Evolutionary conservation across 2,113 vertebrate genomes (phyloP).

Genomic region (Stigmatopora nigra): DNA sequence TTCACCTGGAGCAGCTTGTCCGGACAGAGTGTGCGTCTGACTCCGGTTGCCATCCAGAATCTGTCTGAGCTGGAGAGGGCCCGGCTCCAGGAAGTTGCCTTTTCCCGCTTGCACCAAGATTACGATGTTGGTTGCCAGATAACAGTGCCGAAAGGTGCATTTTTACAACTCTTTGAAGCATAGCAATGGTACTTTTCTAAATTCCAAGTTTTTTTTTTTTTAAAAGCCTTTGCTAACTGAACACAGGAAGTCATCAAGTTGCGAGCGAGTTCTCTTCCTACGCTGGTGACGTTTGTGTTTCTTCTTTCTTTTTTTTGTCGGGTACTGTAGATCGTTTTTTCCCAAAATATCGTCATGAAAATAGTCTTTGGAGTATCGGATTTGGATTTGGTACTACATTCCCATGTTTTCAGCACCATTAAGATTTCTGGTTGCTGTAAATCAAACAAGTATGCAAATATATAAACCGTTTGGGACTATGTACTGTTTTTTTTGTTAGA

Average conservation of each 20-base stretch:
- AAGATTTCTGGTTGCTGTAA: too few relatives aligned
- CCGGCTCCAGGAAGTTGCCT: slow-evolving; percentile 88
- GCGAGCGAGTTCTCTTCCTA: too few relatives aligned
- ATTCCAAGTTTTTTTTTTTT: not conserved
- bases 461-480: too few relatives aligned
- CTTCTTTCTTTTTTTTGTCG: too few relatives aligned
- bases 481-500: too few relatives aligned
- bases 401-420: too few relatives aligned
- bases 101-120: slow-evolving; percentile 87
- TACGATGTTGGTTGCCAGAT: slow-evolving; percentile 91
- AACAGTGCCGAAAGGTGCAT: slow-evolving; percentile 84
- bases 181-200: not conserved
- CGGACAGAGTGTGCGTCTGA: slow-evolving; percentile 82
- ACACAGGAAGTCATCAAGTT: not conserved
- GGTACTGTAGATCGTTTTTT: too few relatives aligned
- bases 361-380: too few relatives aligned
- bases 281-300: too few relatives aligned
- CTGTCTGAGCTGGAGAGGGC: slow-evolving; percentile 87
- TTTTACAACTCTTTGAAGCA: not conserved
- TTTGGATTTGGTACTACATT: too few relatives aligned
- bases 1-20: slow-evolving; percentile 97
- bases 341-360: too few relatives aligned
- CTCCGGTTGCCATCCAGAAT: slow-evolving; percentile 83
- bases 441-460: too few relatives aligned
- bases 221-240: slow-evolving; percentile 1